phyloP scores from a whole-genome alignment of 2,113 vertebrate species.

The Ceyx cyanopectus region DNA sequence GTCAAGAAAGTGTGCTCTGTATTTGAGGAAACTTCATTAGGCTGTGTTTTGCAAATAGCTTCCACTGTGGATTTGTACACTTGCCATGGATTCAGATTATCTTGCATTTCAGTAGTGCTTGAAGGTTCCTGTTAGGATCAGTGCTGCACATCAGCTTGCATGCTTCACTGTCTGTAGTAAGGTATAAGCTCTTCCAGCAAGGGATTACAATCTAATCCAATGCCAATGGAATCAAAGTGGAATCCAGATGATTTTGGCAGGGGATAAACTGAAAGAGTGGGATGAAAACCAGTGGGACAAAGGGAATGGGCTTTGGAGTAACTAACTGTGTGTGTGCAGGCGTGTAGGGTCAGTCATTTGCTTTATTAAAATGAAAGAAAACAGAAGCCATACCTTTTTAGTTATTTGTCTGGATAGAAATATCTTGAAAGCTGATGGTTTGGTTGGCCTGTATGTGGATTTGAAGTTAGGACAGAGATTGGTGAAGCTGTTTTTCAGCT shows the following conservation, averaged over 20 bases:
- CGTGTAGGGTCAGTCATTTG: neutral
- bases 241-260: neutral
- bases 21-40: neutral
- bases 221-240: neutral
- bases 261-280: neutral
- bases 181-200: neutral
- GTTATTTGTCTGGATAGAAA: neutral
- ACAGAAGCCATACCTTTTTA: neutral
- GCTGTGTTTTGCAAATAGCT: neutral
- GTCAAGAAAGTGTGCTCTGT: neutral
- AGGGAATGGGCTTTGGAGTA: neutral
- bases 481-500: neutral
- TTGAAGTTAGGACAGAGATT: neutral
- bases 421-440: neutral
- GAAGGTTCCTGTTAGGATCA: neutral
- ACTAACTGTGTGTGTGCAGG: neutral
- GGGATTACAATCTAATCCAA: neutral
- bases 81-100: neutral
- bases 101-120: neutral
- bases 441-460: neutral
- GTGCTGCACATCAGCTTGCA: neutral
- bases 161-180: accelerated
- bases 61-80: neutral
- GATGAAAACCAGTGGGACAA: neutral
- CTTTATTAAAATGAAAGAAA: neutral